phyloP scores from a whole-genome alignment of 2,888 invertebrate species.

The Rhagonycha fulva region DNA sequence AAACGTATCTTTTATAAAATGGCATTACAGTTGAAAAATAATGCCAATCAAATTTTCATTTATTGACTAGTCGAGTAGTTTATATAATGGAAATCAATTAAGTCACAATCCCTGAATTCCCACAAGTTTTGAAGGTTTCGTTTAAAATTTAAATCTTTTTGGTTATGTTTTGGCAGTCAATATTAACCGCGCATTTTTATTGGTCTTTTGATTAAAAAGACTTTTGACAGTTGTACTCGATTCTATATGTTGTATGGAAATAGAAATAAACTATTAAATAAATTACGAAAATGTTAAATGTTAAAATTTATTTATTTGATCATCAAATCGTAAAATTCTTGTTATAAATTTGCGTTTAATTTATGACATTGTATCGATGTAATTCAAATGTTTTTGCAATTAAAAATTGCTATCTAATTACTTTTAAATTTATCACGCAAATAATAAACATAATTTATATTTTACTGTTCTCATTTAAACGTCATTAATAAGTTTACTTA shows the following conservation, averaged over 20 bases:
- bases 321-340: not conserved
- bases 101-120: not conserved
- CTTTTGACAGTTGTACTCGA: not conserved
- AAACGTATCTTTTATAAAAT: not conserved
- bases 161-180: not conserved
- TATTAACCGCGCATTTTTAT: not conserved
- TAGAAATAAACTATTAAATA: not conserved
- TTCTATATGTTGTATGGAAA: not conserved
- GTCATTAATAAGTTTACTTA: no score
- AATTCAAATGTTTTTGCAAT: not conserved
- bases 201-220: not conserved
- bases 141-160: not conserved
- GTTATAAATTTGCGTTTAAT: not conserved
- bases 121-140: not conserved
- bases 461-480: not conserved
- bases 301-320: not conserved
- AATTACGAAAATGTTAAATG: not conserved
- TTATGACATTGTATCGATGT: not conserved
- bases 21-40: not conserved
- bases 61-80: not conserved
- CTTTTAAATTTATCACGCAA: not conserved
- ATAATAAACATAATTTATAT: not conserved
- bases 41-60: not conserved
- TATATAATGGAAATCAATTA: not conserved
- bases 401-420: not conserved